Conservation (phyloP, 2,113 vertebrate species). For the Rhynchopsitta pachyrhyncha region DNA sequence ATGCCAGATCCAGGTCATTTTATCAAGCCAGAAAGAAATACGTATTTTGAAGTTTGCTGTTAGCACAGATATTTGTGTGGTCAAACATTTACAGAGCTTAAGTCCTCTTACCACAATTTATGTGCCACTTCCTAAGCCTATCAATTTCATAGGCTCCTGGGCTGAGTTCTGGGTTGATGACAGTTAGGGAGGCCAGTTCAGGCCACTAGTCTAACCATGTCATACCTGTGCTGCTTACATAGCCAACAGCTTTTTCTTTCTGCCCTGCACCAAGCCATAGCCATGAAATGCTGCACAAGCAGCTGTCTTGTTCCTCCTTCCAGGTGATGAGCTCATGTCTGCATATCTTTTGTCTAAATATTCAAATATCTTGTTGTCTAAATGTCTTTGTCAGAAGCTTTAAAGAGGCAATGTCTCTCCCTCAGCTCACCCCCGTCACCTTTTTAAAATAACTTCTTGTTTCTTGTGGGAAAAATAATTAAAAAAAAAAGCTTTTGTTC, state of each 20-base stretch:
- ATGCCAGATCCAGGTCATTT: background rate
- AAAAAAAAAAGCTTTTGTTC: background rate
- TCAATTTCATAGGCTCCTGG: background rate
- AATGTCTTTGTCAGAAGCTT: background rate
- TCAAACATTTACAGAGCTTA: background rate
- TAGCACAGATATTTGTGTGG: background rate
- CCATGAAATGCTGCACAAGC: background rate
- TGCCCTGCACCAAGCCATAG: background rate
- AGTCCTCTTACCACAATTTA: background rate
- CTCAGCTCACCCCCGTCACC: background rate
- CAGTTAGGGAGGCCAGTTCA: background rate
- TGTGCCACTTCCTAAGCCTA: background rate
- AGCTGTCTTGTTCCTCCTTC: background rate
- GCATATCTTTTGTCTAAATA: background rate
- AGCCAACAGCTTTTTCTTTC: background rate
- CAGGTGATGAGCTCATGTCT: background rate
- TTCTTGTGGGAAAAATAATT: background rate
- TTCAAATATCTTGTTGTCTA: background rate
- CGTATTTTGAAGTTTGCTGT: background rate
- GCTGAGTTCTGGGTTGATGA: background rate
- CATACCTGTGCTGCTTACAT: background rate
- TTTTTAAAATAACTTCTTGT: background rate
- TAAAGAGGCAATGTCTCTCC: background rate
- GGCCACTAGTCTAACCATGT: background rate
- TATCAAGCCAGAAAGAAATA: background rate